Base-by-base conservation (phyloP, 2,888 invertebrate genomes). In the Chromoteleia sp. region DNA sequence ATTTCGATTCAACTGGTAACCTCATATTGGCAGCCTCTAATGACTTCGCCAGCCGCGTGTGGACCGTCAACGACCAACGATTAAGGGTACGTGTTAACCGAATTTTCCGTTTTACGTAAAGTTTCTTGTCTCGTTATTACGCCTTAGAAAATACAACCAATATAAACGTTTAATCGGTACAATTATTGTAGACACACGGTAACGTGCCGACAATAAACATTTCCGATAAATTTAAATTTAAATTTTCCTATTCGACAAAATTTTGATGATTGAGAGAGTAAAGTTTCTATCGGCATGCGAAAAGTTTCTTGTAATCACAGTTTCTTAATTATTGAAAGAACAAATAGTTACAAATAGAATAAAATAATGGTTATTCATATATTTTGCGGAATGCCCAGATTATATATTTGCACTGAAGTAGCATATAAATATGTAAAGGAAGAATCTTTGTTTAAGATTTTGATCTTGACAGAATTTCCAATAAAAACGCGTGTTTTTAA, bases 41-140 rank as follows among this genome's bases (percentile, higher is more conserved):
- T 92, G 99, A 99, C 93, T 98, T 97, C 92, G 98, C 99, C 14
- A 97, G 98, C 89, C 94, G 99, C 78, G 96, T 99, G 76, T 99
- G 99, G 99, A 97, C 97, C 7, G 95, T 98, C 61, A 93, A 93
- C 84, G 99, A 99, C 92, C 97, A 96, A 92, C 94, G 99, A 90
- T 93, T 98, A 92, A 95, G 97, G 96, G 98, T 98, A 91, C 94
- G 95, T 93, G 50, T 71, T 75, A 58, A 58, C 71, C 56, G 21
- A 77, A 70, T 77, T 70, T 77, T 45, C 19, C 39, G 63, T 48
- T 45, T 71, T 33, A 15, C 30, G 54, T 25, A 50, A 48, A 39
- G 12, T 56, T 59, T 56, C 48, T 33, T 39, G 30, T 56, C 17
- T 56, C 36, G 29, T 65, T 39, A 48, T 17, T 30, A 21, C 14